Evolutionary conservation across 2,797 vertebrate species (phyloP).

Genomic region (Falco peregrinus): DNA sequence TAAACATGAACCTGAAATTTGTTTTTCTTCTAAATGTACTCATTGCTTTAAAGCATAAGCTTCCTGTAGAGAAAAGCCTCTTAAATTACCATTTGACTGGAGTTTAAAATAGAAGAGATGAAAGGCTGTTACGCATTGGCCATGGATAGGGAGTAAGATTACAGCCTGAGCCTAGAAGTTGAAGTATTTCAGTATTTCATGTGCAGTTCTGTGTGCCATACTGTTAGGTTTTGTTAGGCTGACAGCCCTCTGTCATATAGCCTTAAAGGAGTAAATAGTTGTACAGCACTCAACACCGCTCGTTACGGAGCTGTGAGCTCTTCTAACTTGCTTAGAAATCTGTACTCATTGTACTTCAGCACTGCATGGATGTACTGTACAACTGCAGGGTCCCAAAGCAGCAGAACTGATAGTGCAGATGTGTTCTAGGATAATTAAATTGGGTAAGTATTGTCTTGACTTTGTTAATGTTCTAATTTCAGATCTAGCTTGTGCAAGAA

Average conservation of each 20-base stretch:
- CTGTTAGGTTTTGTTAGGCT: background rate
- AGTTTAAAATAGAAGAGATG: background rate
- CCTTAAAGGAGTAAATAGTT: background rate
- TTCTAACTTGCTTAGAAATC: background rate
- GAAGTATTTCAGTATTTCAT: background rate
- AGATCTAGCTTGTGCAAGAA: background rate
- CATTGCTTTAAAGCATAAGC: background rate
- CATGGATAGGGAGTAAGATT: background rate
- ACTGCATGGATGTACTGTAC: background rate
- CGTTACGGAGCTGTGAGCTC: background rate
- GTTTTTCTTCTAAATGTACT: background rate
- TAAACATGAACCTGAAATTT: background rate
- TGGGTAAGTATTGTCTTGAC: background rate
- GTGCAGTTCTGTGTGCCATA: background rate
- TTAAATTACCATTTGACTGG: background rate
- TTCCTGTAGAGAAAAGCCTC: background rate
- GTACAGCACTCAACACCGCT: accelerated
- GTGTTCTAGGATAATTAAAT: background rate
- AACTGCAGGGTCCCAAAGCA: background rate
- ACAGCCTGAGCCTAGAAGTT: background rate
- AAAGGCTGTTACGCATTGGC: background rate
- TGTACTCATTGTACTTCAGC: background rate
- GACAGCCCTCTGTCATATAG: background rate
- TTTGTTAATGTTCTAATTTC: background rate
- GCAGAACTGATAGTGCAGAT: background rate